A percentile compares a stretch with the other conserved stretches of the same genome.
Conservation (phyloP, 2,113 vertebrate genomes). For the Syngnathoides biaculeatus region DNA sequence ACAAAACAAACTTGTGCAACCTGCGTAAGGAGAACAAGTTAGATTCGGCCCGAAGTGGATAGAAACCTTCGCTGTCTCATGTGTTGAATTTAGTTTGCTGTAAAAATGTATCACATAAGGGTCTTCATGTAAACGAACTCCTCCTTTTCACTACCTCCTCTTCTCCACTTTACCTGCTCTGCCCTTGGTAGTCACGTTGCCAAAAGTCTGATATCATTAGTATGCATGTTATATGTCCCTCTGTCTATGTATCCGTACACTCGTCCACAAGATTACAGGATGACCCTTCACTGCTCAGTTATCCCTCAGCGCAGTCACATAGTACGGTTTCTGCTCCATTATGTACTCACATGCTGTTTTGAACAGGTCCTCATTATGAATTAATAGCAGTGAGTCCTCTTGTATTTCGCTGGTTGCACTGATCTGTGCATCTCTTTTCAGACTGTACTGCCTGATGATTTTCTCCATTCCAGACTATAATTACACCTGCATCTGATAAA, state of each 20-base stretch:
- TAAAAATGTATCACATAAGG: not conserved
- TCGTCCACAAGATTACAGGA: slow-evolving; percentile 51
- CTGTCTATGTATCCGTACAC: slow-evolving; percentile 53
- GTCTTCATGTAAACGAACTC: not conserved
- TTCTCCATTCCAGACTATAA: slow-evolving; percentile 28
- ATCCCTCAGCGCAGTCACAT: slow-evolving; percentile 26
- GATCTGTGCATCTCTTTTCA: not conserved
- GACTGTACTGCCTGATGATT: not conserved
- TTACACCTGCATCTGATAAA: slow-evolving; percentile 61
- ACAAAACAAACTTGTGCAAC: slow-evolving; percentile 20
- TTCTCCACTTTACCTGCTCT: slow-evolving; percentile 15
- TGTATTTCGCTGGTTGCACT: slow-evolving; percentile 5
- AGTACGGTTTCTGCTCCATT: not conserved
- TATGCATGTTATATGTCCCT: slow-evolving; percentile 37
- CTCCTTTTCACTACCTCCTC: not conserved
- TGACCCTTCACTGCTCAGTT: slow-evolving; percentile 36
- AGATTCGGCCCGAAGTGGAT: not conserved
- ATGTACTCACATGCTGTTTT: not conserved
- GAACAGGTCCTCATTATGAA: slow-evolving; percentile 4
- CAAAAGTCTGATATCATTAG: slow-evolving; percentile 42
- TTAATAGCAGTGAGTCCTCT: slow-evolving; percentile 1
- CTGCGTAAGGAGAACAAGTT: not conserved
- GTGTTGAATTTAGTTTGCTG: not conserved
- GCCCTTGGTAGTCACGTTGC: slow-evolving; percentile 32
- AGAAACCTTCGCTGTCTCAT: not conserved